phyloP scores from a whole-genome alignment of 1,140 invertebrate genomes.

The Mizuhopecten yessoensis region DNA sequence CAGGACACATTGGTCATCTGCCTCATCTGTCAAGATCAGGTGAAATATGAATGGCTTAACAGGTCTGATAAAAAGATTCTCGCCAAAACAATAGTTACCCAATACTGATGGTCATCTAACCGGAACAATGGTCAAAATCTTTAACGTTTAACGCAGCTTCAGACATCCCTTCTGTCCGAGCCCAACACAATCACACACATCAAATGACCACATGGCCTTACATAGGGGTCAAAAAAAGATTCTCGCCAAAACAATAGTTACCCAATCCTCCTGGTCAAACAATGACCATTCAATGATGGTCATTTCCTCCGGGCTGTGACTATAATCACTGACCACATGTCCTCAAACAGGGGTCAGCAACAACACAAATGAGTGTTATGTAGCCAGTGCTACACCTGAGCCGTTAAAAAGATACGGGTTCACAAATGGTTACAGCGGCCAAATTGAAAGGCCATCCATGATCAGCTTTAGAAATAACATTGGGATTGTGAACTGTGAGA shows the following conservation, averaged over 20 bases:
- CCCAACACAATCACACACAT: not conserved
- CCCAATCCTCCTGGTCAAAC: not conserved
- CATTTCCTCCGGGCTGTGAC: not conserved
- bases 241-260: slow-evolving; percentile 20
- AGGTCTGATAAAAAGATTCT: not conserved
- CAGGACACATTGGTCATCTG: not conserved
- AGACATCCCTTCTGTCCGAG: not conserved
- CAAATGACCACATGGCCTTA: slow-evolving; percentile 15
- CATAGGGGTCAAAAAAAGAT: not conserved
- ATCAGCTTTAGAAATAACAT: too few species aligned
- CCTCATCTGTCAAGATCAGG: not conserved
- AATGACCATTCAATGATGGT: slow-evolving; percentile 17
- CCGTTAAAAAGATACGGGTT: not conserved
- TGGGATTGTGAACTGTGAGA: too few species aligned
- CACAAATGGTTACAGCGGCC: not conserved
- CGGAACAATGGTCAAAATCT: not conserved
- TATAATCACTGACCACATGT: not conserved
- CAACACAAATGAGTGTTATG: not conserved
- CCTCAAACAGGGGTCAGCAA: not conserved
- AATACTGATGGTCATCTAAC: not conserved
- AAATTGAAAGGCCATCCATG: too few species aligned
- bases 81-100: not conserved
- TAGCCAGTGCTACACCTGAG: not conserved
- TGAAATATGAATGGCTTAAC: not conserved
- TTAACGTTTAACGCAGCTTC: not conserved